Evolutionary conservation across 2,797 vertebrate species (phyloP).

Genomic region (Poeciliopsis paucimaculata): DNA sequence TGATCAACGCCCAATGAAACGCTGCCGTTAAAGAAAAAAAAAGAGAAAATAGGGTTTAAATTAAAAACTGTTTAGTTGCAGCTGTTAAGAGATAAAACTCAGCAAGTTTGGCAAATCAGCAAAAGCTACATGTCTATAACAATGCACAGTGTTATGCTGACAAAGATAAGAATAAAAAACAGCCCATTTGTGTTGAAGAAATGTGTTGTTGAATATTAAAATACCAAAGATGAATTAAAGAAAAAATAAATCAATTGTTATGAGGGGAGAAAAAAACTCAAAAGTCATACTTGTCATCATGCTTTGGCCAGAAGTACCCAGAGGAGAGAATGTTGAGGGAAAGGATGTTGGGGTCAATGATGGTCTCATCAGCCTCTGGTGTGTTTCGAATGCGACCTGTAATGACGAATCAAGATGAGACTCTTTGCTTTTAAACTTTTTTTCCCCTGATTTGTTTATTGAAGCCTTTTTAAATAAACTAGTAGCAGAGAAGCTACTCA

Average conservation of each 20-base stretch:
- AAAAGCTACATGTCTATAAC: constrained; percentile 77
- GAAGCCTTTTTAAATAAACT: background rate
- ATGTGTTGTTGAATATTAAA: background rate
- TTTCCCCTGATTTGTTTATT: background rate
- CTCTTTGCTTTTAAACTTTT: background rate
- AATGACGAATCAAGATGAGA: constrained; percentile 19
- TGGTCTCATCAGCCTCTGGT: constrained; percentile 94
- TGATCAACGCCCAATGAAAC: constrained; percentile 92
- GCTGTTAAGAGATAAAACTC: constrained; percentile 50
- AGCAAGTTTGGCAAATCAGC: constrained; percentile 70
- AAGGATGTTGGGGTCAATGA: constrained; percentile 97
- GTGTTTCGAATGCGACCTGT: constrained; percentile 95
- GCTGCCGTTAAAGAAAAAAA: constrained; percentile 80
- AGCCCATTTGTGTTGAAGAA: background rate
- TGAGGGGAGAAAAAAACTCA: background rate
- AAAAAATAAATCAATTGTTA: background rate
- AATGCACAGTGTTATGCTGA: constrained; percentile 16
- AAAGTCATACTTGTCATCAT: constrained; percentile 90
- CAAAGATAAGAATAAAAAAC: constrained; percentile 9
- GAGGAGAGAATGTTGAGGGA: constrained; percentile 97
- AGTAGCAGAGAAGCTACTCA: constrained; percentile 69
- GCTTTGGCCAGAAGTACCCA: constrained; percentile 89
- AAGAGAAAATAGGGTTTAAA: constrained; percentile 71
- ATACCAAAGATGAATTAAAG: background rate
- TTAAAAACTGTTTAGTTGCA: constrained; percentile 57